These are phyloP conservation scores for Nowickia ferox DNA, from an alignment of 2,888 invertebrate genomes.

Conservation along the genomic window DNA sequence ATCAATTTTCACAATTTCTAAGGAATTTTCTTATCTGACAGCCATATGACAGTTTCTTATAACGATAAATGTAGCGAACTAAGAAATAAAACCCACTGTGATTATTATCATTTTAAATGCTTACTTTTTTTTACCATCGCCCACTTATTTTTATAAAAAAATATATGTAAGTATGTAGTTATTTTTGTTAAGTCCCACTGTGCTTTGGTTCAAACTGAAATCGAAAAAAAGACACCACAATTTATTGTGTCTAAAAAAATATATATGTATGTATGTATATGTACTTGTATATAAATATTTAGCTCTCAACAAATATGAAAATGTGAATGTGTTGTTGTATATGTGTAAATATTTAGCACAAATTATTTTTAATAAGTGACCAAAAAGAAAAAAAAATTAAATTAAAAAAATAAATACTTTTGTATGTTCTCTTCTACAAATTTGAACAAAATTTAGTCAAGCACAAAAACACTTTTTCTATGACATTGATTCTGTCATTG, in stretches of 20 bases:
- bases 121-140: not conserved
- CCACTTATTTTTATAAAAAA: not conserved
- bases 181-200: not conserved
- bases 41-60: too few relatives aligned
- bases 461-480: conserved; percentile 39
- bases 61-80: too few relatives aligned
- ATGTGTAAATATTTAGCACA: conserved; percentile 63
- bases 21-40: too few relatives aligned
- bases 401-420: not conserved
- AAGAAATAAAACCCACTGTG: too few relatives aligned
- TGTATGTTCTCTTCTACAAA: conserved; percentile 1
- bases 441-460: conserved; percentile 71
- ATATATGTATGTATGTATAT: too few relatives aligned
- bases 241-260: conserved; percentile 26
- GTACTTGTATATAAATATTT: not conserved
- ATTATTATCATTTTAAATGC: not conserved
- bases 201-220: conserved; percentile 14
- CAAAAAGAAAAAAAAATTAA: conserved; percentile 21
- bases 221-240: conserved; percentile 9
- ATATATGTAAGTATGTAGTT: not conserved
- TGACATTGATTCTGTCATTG: conserved; percentile 82
- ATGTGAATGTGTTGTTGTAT: conserved; percentile 22
- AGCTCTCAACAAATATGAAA: conserved; percentile 19
- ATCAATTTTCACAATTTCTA: too few relatives aligned
- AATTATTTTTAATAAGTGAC: conserved; percentile 70